Evolutionary conservation across 2,797 vertebrate species (phyloP), one percentile per base, ranked within the genome.

Genomic region (Spinibarbus caldwelli): DNA sequence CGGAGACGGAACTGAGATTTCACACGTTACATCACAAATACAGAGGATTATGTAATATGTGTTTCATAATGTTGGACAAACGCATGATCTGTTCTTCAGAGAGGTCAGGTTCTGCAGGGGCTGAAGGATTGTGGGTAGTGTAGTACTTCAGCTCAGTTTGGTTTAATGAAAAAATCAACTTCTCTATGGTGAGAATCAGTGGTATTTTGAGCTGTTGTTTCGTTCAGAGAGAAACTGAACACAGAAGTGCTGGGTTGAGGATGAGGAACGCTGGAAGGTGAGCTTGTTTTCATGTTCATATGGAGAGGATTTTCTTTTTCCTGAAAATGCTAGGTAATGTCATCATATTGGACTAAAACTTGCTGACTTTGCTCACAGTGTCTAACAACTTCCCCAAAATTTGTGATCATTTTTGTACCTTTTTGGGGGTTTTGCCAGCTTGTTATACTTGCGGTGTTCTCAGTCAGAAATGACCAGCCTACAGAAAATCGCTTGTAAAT

Each of bases 21-120:
- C 67, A 43, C 38, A n/a, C 21, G 21, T 43, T 71, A 26, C 68
- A 23, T 70, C 67, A 70, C 23, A 26, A 41, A 45, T 26, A 26
- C 68, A 26, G 68, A 6, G n/a, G 23, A 43, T 71, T 71, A 71
- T 45, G 12, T 45, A 71, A 71, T 15, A 4, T 9, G 68, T 71
- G 68, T 71, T 71, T 41, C 36, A 26, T 71, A 26, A 71, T 43
- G 68, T 43, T 3, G 38, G 38, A 71, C 68, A 71, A 71, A 71
- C 5, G 12, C 68, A n/a, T 26, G 38, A 43, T n/a, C 23, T 71
- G 38, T 70, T 41, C 5, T 43, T 71, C 68, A 43, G 38, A 43
- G 64, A 62, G 59, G 64, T 67, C 64, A 67, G 19, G 17, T 19
- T 66, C 15, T 31, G 23, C 54, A n/a, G 21, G n/a, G 17, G 15